Conservation (phyloP, 2,888 invertebrate genomes). For the Hypercompe scribonia region DNA sequence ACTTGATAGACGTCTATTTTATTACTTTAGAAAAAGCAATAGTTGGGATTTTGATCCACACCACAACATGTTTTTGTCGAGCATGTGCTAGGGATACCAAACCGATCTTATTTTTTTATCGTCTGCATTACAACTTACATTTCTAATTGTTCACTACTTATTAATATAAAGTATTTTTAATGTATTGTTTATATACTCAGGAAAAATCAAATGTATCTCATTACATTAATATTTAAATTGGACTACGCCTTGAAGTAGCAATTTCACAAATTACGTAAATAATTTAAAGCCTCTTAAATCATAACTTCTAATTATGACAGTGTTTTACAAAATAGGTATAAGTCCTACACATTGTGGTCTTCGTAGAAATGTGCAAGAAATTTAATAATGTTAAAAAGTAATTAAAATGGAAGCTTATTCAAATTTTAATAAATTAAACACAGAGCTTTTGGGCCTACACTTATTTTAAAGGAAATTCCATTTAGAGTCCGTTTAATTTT, state of each 20-base stretch:
- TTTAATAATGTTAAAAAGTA: conserved; percentile 23
- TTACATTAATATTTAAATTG: background rate
- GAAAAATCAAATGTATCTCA: too few species aligned
- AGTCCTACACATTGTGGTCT: background rate
- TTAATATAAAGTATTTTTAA: too few species aligned
- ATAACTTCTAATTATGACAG: background rate
- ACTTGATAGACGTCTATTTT: too few species aligned
- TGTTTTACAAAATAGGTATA: background rate
- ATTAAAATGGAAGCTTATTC: conserved; percentile 25
- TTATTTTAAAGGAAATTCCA: conserved; percentile 29
- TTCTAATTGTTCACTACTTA: background rate
- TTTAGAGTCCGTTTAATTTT: conserved; percentile 35
- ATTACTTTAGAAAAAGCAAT: too few species aligned
- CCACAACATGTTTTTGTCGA: too few species aligned
- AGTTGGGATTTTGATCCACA: too few species aligned
- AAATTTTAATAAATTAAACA: conserved; percentile 34
- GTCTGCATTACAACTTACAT: background rate
- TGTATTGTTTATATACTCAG: too few species aligned
- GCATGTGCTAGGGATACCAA: too few species aligned
- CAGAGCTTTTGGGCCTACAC: conserved; percentile 21
- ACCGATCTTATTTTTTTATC: too few species aligned
- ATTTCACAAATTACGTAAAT: background rate
- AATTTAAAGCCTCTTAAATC: background rate
- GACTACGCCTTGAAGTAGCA: background rate
- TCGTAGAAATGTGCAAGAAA: background rate